A percentile compares a stretch with the other conserved stretches of the same genome.
phyloP scores from a whole-genome alignment of 2,888 invertebrate genomes.

The Ceraclea dissimilis region DNA sequence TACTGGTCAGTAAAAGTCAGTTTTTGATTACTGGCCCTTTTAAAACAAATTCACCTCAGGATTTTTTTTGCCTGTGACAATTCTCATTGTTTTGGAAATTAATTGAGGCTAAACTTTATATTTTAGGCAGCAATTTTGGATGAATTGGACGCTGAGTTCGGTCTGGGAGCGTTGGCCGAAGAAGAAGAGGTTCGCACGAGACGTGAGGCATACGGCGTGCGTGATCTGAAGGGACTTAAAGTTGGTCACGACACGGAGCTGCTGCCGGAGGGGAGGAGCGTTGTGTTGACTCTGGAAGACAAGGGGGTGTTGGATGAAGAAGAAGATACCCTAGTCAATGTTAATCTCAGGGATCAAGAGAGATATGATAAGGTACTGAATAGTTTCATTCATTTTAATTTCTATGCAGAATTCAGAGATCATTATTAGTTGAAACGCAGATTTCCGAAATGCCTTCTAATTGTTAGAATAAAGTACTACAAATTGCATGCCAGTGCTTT shows the following conservation, averaged over 20 bases:
- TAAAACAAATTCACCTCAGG: too few species aligned
- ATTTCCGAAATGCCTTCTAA: not conserved
- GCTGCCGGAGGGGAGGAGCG: slow-evolving; percentile 70
- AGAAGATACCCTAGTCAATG: slow-evolving; percentile 86
- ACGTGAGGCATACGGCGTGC: slow-evolving; percentile 56
- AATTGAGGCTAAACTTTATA: too few species aligned
- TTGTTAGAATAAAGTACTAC: not conserved
- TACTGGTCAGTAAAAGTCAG: too few species aligned
- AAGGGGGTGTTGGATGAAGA: slow-evolving; percentile 80
- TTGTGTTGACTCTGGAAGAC: slow-evolving; percentile 91
- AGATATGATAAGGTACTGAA: slow-evolving; percentile 61
- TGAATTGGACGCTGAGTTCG: slow-evolving; percentile 93
- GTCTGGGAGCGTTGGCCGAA: slow-evolving; percentile 76
- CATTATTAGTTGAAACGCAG: not conserved
- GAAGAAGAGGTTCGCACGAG: slow-evolving; percentile 59
- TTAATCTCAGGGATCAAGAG: slow-evolving; percentile 82
- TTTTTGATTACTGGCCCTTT: too few species aligned
- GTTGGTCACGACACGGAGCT: slow-evolving; percentile 74
- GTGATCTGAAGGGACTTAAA: slow-evolving; percentile 70
- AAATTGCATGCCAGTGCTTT: too few species aligned
- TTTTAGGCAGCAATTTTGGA: slow-evolving; percentile 82
- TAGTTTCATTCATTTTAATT: not conserved
- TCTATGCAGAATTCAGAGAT: slow-evolving; percentile 3
- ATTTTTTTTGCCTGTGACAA: too few species aligned
- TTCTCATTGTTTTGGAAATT: too few species aligned